Percentiles rank a stretch among this genome's conserved stretches.
Evolutionary conservation across 1,140 invertebrate species (phyloP).

Genomic region (Brachionus rubens): DNA sequence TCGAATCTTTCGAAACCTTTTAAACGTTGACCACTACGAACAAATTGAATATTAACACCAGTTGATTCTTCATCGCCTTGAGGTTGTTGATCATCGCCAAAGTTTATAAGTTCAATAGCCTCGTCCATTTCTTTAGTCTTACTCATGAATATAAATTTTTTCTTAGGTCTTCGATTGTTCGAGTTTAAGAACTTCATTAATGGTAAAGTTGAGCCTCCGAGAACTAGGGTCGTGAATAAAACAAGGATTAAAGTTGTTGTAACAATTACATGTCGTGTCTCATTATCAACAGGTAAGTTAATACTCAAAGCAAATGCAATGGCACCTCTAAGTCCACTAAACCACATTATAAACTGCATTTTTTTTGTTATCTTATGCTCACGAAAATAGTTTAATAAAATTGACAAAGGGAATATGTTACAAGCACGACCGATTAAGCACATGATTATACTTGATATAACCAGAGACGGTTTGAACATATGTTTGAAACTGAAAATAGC

Average conservation of each 20-base stretch:
- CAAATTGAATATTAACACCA: conserved; percentile 5
- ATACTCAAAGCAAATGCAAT: conserved; percentile 95
- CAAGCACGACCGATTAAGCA: conserved; percentile 87
- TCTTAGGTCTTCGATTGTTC: neutral
- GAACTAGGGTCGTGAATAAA: conserved; percentile 85
- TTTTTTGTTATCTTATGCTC: conserved; percentile 95
- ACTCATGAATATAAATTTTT: neutral
- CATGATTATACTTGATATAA: conserved; percentile 82
- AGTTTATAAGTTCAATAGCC: conserved; percentile 89
- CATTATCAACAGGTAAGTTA: conserved; percentile 78
- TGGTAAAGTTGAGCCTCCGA: conserved; percentile 95
- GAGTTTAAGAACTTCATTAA: conserved; percentile 64
- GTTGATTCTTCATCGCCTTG: conserved; percentile 66
- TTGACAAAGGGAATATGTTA: conserved; percentile 92
- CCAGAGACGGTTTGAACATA: conserved; percentile 69
- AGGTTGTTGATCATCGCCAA: conserved; percentile 90
- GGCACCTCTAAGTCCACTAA: conserved; percentile 79
- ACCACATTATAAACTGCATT: conserved; percentile 99
- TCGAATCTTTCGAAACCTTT: conserved; percentile 83
- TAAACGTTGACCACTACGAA: conserved; percentile 60
- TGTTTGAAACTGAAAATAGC: conserved; percentile 93
- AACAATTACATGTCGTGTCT: conserved; percentile 89
- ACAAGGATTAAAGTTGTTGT: conserved; percentile 95
- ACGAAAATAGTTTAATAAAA: conserved; percentile 88
- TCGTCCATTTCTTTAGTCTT: conserved; percentile 29